Evolutionary conservation across 2,113 vertebrate species (phyloP).

Genomic region (Semnornis frantzii): DNA sequence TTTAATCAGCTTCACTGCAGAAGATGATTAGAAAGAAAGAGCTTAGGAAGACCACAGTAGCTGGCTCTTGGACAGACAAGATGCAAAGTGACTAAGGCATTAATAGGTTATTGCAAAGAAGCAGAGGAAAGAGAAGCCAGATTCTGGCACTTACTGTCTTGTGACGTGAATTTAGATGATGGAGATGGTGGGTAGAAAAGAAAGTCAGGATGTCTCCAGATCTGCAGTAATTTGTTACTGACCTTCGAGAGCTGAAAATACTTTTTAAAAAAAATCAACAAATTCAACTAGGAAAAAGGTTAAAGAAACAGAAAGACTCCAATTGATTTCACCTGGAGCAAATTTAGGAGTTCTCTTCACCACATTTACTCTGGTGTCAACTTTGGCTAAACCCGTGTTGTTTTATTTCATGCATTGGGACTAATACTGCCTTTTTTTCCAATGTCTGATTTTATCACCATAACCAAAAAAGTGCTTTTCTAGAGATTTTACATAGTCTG

Average conservation of each 20-base stretch:
- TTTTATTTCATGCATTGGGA: no score
- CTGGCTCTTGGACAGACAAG: not conserved
- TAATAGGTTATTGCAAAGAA: not conserved
- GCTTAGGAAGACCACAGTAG: not conserved
- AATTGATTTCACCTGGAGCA: not conserved
- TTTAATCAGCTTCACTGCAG: not conserved
- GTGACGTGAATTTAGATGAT: not conserved
- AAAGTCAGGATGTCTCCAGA: not conserved
- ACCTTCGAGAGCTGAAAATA: not conserved
- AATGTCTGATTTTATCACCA: not conserved
- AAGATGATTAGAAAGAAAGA: not conserved
- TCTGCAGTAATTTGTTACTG: not conserved
- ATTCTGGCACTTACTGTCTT: not conserved
- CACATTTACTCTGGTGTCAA: not conserved
- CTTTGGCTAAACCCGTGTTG: not conserved
- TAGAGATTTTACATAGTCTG: not conserved
- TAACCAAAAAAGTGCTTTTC: not conserved
- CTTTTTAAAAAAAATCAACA: not conserved
- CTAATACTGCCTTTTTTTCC: not conserved
- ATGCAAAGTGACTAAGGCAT: not conserved
- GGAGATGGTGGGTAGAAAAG: not conserved
- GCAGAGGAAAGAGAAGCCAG: not conserved
- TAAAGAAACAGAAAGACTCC: not conserved
- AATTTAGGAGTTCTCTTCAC: not conserved
- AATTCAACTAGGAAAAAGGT: not conserved